Conservation (phyloP, 2,113 vertebrate genomes). For the Cyprinodon brontotheroides region DNA sequence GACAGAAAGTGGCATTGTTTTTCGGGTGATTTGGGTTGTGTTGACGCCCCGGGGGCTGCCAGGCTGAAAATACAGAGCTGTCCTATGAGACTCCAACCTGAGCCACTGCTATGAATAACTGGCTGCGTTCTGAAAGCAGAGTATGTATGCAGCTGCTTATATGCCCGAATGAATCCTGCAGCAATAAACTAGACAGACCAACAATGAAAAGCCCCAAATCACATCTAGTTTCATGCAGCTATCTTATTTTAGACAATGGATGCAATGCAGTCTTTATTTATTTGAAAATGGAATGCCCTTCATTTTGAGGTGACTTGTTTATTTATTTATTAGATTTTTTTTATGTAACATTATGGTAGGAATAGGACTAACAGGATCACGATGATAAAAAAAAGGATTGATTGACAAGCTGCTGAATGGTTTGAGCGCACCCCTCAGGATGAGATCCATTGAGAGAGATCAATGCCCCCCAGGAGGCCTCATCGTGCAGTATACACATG, state of each 20-base stretch:
- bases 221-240: neutral
- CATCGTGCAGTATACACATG: slow-evolving; percentile 55
- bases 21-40: slow-evolving; percentile 47
- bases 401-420: slow-evolving; percentile 50
- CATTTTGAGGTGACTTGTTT: slow-evolving; percentile 52
- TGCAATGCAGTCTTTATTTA: neutral
- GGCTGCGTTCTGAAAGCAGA: slow-evolving; percentile 57
- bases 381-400: slow-evolving; percentile 27
- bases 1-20: slow-evolving; percentile 16
- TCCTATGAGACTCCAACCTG: slow-evolving; percentile 49
- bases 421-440: slow-evolving; percentile 57
- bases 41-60: slow-evolving; percentile 30
- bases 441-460: slow-evolving; percentile 60
- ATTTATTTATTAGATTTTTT: no score
- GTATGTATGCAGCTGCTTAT: slow-evolving; percentile 31
- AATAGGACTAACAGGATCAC: slow-evolving; percentile 27
- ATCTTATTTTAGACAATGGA: slow-evolving; percentile 12
- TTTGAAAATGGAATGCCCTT: slow-evolving; percentile 40
- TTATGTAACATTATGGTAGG: slow-evolving; percentile 38
- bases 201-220: neutral
- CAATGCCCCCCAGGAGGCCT: slow-evolving; percentile 58
- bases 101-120: slow-evolving; percentile 69
- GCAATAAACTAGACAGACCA: slow-evolving; percentile 30
- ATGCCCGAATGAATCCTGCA: slow-evolving; percentile 57
- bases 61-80: slow-evolving; percentile 40